Percentiles rank a stretch among this genome's conserved stretches.
phyloP scores from a whole-genome alignment of 2,888 invertebrate species.

The Drosophila leonis region DNA sequence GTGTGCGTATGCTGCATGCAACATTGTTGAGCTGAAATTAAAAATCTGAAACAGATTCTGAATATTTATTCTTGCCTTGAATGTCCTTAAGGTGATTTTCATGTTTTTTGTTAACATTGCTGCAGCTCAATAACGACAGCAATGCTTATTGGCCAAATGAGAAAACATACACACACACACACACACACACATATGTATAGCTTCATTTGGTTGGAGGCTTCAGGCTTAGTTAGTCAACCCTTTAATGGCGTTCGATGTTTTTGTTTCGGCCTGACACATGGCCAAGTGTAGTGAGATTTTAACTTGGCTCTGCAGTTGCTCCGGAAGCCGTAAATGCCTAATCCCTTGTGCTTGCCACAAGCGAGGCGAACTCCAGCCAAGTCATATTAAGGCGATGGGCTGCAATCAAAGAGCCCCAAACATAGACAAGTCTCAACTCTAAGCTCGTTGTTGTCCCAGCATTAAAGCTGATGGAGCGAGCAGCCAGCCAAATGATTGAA shows the following conservation, averaged over 20 bases:
- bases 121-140: background rate
- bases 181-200: background rate
- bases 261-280: conserved; percentile 32
- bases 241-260: conserved; percentile 45
- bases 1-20: background rate
- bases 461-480: conserved; percentile 10
- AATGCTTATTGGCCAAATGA: background rate
- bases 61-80: conserved; percentile 15
- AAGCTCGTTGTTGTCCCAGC: background rate
- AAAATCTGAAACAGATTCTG: conserved; percentile 7
- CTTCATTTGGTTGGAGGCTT: background rate
- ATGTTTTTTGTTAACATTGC: background rate
- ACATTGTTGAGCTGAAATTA: background rate
- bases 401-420: background rate
- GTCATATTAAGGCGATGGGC: background rate
- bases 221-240: conserved; percentile 10
- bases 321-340: conserved; percentile 30
- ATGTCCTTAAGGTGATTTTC: conserved; percentile 18
- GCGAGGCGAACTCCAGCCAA: conserved; percentile 8
- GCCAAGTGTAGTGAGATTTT: conserved; percentile 10
- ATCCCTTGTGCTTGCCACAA: conserved; percentile 40
- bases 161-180: background rate
- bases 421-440: background rate
- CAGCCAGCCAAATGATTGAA: conserved; percentile 12
- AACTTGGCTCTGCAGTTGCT: conserved; percentile 25